Percentiles rank a stretch among this genome's conserved stretches.
Evolutionary conservation across 2,113 vertebrate species (phyloP).

Genomic region (Myrmecophaga tridactyla): DNA sequence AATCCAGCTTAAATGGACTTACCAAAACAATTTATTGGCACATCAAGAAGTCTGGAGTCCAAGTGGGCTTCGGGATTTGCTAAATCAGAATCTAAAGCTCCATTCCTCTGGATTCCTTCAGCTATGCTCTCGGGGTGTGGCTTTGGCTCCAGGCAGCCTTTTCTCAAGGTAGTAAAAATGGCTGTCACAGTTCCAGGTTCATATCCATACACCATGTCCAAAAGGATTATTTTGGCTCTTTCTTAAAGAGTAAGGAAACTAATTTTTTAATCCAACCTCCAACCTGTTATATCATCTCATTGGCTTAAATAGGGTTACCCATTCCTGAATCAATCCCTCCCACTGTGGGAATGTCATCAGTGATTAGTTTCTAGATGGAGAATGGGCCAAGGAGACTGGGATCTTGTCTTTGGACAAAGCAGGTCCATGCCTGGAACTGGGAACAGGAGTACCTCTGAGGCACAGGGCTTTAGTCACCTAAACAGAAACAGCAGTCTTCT

Average conservation of each 20-base stretch:
- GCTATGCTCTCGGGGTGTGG: not conserved
- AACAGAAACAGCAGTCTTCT: not conserved
- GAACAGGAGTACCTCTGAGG: not conserved
- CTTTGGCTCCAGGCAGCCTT: not conserved
- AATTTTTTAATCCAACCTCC: not conserved
- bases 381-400: not conserved
- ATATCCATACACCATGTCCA: not conserved
- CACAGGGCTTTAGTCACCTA: not conserved
- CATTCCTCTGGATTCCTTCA: not conserved
- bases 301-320: not conserved
- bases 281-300: not conserved
- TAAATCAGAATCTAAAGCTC: not conserved
- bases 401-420: not conserved
- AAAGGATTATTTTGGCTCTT: not conserved
- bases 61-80: not conserved
- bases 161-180: not conserved
- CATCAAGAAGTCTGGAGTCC: not conserved
- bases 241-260: not conserved
- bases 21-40: not conserved
- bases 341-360: not conserved
- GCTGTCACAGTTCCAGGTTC: not conserved
- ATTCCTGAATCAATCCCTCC: not conserved
- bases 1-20: not conserved
- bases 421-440: not conserved
- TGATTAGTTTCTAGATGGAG: not conserved